phyloP scores from a whole-genome alignment of 2,113 vertebrate genomes.

The Gopherus evgoodei region DNA sequence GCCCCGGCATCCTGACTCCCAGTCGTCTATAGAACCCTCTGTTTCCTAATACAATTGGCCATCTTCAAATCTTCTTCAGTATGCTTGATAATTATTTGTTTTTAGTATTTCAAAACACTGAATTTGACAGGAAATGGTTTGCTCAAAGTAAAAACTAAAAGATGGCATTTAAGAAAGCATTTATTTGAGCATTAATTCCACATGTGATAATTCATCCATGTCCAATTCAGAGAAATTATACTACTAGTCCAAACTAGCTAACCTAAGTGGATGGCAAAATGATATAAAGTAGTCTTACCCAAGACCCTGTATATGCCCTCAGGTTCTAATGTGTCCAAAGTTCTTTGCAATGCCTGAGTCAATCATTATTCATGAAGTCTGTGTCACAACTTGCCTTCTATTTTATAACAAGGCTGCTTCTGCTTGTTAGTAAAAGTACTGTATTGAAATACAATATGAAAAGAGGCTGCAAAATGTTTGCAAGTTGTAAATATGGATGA shows the following conservation, averaged over 20 bases:
- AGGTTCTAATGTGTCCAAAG: not conserved
- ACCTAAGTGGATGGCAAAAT: not conserved
- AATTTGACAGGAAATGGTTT: not conserved
- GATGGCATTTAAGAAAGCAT: not conserved
- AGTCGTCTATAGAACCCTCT: not conserved
- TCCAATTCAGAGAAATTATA: not conserved
- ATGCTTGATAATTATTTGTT: not conserved
- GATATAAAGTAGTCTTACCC: not conserved
- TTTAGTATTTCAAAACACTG: not conserved
- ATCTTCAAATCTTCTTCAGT: not conserved
- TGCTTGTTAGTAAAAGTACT: not conserved
- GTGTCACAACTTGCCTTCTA: not conserved
- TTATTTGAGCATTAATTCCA: not conserved
- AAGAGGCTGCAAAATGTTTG: constrained; percentile 41
- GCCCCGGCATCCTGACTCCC: not conserved
- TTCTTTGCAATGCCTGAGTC: not conserved
- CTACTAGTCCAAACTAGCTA: not conserved
- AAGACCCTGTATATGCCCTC: not conserved
- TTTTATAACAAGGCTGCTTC: constrained; percentile 14
- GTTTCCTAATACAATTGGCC: not conserved
- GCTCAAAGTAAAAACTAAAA: not conserved
- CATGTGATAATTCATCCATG: not conserved
- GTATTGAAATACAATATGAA: constrained; percentile 43
- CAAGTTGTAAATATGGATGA: constrained; percentile 6
- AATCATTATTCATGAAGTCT: not conserved